Evolutionary conservation across 2,113 vertebrate species (phyloP), one percentile per base, ranked within the genome.

Genomic region (Apeltes quadracus): DNA sequence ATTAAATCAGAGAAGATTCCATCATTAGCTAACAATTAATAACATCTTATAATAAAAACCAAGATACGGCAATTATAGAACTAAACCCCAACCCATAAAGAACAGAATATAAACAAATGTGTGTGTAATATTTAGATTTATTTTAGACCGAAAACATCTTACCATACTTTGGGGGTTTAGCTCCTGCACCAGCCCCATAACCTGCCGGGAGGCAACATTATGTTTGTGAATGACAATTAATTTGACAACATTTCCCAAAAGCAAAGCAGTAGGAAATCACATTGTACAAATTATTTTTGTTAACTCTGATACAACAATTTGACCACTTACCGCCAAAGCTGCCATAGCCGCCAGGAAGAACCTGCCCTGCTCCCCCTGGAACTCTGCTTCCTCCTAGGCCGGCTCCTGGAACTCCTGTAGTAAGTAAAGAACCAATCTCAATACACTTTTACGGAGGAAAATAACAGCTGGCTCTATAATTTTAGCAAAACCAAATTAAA

Each of bases 141-240:
- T n/a, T n/a, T n/a, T n/a, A 46, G 14, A 44, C 12, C 54, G 0
- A 57, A 34, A 64, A 43, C 1, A 5, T 38, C 69, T 61, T 61
- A 89, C 85, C 84, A 48, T 83, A 88, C 36, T 89, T 88, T 0
- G 82, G 81, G 5, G 84, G 75, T 81, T 88, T 88, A 61, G 72
- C 61, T 65, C 78, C 84, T 61, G 82, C 69, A 58, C 75, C 80
- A 50, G n/a, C 22, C 54, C 79, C 88, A 59, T 79, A 89, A 79
- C 68, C 88, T 90, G 66, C 32, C 10, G 43, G 32, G 14, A 53
- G 51, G 39, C 34, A 59, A 44, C 27, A 68, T 5, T 10, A 59
- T 27, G 14, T 64, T 46, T 64, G 27, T 48, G 2, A 25, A 2
- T 22, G 15, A 70, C 1, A 29, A 62, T 58, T 27, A 2, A 14